These are phyloP conservation scores for Drosophila fungiperda DNA, from an alignment of 2,888 invertebrate genomes.

Conservation along the genomic window DNA sequence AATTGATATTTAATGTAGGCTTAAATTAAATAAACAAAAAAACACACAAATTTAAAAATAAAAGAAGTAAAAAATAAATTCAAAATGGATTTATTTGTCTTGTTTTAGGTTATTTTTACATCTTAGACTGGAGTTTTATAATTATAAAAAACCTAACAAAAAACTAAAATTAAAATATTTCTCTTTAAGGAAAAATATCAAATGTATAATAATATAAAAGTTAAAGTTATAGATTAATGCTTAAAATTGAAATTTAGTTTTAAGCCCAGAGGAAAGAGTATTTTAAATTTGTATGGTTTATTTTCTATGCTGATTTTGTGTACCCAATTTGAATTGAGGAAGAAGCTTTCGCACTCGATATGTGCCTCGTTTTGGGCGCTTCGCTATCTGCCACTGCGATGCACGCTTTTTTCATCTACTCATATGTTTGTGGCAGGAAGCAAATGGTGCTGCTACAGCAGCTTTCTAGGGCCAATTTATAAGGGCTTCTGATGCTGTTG, in stretches of 20 bases:
- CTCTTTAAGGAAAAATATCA: background rate
- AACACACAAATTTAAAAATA: background rate
- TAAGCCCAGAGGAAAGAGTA: background rate
- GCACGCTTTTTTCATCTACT: conserved; percentile 60
- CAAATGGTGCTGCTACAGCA: conserved; percentile 12
- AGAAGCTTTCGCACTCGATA: conserved; percentile 45
- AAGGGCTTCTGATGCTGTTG: conserved; percentile 18
- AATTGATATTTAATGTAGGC: background rate
- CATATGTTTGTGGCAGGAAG: conserved; percentile 63
- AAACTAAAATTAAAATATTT: too few relatives aligned
- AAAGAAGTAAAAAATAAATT: background rate
- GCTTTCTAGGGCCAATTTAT: conserved; percentile 50
- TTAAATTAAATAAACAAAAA: background rate
- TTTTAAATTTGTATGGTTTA: background rate
- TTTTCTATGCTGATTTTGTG: background rate
- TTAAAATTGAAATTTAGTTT: background rate
- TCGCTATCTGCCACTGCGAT: conserved; percentile 67
- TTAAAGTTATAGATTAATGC: background rate
- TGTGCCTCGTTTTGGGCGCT: conserved; percentile 27
- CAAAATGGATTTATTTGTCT: background rate
- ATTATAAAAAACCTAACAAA: too few relatives aligned
- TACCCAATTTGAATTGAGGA: conserved; percentile 34
- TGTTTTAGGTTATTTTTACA: background rate
- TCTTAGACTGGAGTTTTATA: too few relatives aligned
- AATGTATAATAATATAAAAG: background rate